A percentile compares a stretch with the other conserved stretches of the same genome.
phyloP scores from a whole-genome alignment of 2,888 invertebrate genomes.

The Amiota mariae region DNA sequence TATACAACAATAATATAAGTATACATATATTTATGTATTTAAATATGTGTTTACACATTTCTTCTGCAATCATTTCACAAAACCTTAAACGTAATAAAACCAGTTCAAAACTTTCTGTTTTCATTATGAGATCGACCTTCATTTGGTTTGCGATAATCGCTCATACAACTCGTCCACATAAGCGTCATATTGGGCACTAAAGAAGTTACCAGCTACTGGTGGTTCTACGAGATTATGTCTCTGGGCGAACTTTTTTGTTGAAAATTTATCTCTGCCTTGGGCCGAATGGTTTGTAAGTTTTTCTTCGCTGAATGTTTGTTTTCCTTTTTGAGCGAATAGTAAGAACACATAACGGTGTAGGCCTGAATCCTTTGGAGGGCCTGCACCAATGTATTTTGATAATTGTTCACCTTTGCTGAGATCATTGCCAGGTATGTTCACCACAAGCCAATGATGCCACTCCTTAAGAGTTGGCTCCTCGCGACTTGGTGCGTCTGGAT shows the following conservation, averaged over 20 bases:
- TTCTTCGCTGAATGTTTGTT: constrained; percentile 76
- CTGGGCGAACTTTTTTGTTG: constrained; percentile 81
- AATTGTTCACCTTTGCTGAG: constrained; percentile 82
- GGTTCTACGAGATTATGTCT: constrained; percentile 83
- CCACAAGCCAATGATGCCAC: constrained; percentile 93
- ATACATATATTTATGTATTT: too few relatives aligned
- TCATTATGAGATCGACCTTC: constrained; percentile 11
- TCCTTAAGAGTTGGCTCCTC: constrained; percentile 84
- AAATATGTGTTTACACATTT: not conserved
- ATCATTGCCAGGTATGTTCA: constrained; percentile 84
- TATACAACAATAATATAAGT: too few relatives aligned
- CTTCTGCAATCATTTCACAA: not conserved
- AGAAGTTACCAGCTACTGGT: constrained; percentile 64
- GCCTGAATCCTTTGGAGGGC: constrained; percentile 83
- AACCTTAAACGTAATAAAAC: not conserved
- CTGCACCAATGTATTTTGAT: constrained; percentile 86
- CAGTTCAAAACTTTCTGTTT: constrained; percentile 11
- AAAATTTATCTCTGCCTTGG: constrained; percentile 76
- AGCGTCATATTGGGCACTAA: constrained; percentile 58
- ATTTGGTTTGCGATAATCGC: constrained; percentile 46
- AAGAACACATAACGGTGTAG: constrained; percentile 85
- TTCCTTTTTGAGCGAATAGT: constrained; percentile 80
- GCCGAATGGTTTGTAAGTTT: constrained; percentile 59
- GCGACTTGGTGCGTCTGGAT: constrained; percentile 91
- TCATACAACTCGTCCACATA: constrained; percentile 71